A percentile compares a stretch with the other conserved stretches of the same genome.
Conservation (phyloP, 2,888 invertebrate genomes). For the Galerucella pusilla region DNA sequence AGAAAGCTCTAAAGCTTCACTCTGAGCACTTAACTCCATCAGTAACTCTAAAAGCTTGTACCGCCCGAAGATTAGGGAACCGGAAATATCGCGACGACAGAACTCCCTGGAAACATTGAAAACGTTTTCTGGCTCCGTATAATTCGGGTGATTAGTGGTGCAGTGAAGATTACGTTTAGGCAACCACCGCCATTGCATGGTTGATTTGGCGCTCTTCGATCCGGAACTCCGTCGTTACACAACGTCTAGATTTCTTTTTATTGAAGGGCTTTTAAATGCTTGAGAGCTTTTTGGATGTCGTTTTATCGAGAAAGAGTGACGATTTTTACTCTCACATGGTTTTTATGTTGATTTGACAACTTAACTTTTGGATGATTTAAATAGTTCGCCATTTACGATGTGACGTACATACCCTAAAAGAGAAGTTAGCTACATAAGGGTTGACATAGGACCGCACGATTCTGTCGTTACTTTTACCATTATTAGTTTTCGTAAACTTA, state of each 20-base stretch:
- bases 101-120: slow-evolving; percentile 54
- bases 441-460: too few relatives aligned
- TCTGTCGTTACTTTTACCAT: too few relatives aligned
- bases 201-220: slow-evolving; percentile 26
- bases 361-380: background rate
- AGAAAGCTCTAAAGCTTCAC: slow-evolving; percentile 14
- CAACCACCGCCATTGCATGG: slow-evolving; percentile 40
- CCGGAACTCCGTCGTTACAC: slow-evolving; percentile 26
- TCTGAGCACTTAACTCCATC: slow-evolving; percentile 12
- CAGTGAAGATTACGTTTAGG: slow-evolving; percentile 52
- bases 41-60: slow-evolving; percentile 17
- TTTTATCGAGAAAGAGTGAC: background rate
- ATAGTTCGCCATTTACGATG: too few relatives aligned
- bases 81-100: slow-evolving; percentile 19
- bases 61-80: slow-evolving; percentile 16
- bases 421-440: too few relatives aligned
- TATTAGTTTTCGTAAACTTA: too few relatives aligned
- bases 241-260: slow-evolving; percentile 13
- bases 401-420: too few relatives aligned
- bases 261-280: slow-evolving; percentile 11
- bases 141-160: slow-evolving; percentile 49
- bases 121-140: slow-evolving; percentile 60
- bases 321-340: background rate
- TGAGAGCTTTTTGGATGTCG: slow-evolving; percentile 2
- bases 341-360: background rate